A percentile compares a stretch with the other conserved stretches of the same genome.
phyloP scores from a whole-genome alignment of 2,888 invertebrate species.

The Bugulina stolonifera region DNA sequence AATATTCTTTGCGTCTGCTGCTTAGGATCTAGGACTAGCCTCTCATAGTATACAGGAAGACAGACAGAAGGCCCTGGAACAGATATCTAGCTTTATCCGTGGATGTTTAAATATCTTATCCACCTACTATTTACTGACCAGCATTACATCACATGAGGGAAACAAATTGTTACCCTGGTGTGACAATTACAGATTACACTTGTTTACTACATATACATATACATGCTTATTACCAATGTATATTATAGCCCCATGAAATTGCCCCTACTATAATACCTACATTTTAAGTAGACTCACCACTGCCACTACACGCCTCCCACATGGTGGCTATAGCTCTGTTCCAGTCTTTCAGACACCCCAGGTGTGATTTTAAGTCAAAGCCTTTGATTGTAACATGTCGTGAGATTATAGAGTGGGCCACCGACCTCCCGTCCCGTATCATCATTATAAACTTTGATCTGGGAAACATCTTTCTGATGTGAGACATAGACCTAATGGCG shows the following conservation, averaged over 20 bases:
- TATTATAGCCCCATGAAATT: too few species aligned
- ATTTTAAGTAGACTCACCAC: conserved; percentile 54
- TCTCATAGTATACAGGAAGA: conserved; percentile 89
- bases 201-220: too few species aligned
- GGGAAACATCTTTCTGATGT: conserved; percentile 89
- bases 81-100: too few species aligned
- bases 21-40: conserved; percentile 87
- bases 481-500: conserved; percentile 91
- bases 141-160: too few species aligned
- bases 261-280: too few species aligned
- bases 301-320: conserved; percentile 82
- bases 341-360: conserved; percentile 90
- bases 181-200: too few species aligned
- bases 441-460: conserved; percentile 96
- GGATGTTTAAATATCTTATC: too few species aligned
- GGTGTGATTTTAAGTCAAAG: conserved; percentile 86
- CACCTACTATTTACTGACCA: too few species aligned
- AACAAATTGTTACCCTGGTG: too few species aligned
- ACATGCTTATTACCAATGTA: too few species aligned
- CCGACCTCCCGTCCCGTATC: conserved; percentile 96
- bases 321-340: conserved; percentile 89
- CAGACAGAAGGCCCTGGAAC: conserved; percentile 59
- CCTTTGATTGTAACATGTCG: conserved; percentile 84
- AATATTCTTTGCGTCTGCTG: conserved; percentile 81
- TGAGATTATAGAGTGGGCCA: conserved; percentile 95